These are phyloP conservation scores for Ylistrum balloti DNA, from an alignment of 1,140 invertebrate species.

Conservation along the genomic window DNA sequence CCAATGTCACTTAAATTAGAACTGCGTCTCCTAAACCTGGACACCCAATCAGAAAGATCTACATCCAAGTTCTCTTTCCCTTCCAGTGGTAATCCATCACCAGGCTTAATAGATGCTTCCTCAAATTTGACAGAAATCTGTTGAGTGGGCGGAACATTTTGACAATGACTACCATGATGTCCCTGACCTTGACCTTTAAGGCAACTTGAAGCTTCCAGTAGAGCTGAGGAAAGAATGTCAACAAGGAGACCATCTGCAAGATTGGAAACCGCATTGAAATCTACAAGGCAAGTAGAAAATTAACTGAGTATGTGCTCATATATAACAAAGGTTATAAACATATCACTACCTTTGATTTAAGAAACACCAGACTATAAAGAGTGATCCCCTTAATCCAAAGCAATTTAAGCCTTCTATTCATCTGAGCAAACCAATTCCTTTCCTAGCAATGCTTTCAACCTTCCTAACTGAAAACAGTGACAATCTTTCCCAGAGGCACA, in stretches of 20 bases:
- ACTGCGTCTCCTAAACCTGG: constrained; percentile 74
- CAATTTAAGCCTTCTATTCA: too few relatives aligned
- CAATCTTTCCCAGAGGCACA: too few relatives aligned
- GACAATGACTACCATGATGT: constrained; percentile 43
- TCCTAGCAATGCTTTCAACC: too few relatives aligned
- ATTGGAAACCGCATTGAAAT: constrained; percentile 46
- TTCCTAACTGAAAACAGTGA: too few relatives aligned
- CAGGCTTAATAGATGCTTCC: background rate
- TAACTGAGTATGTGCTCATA: background rate
- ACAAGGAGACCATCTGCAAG: constrained; percentile 57
- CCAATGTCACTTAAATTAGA: constrained; percentile 77
- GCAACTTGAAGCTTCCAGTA: constrained; percentile 52
- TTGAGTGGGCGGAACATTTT: constrained; percentile 36
- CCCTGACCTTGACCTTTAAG: constrained; percentile 10
- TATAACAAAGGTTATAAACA: too few relatives aligned
- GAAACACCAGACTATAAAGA: too few relatives aligned
- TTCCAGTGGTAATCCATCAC: background rate
- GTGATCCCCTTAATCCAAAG: too few relatives aligned
- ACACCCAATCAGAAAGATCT: constrained; percentile 74
- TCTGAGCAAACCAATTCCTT: too few relatives aligned
- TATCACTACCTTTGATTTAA: too few relatives aligned
- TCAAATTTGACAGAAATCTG: constrained; percentile 47
- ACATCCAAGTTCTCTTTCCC: constrained; percentile 73
- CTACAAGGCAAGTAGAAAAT: constrained; percentile 36
- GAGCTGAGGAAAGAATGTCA: constrained; percentile 57